phyloP scores from a whole-genome alignment of 2,888 invertebrate genomes.

The Cheiracanthium punctorium region DNA sequence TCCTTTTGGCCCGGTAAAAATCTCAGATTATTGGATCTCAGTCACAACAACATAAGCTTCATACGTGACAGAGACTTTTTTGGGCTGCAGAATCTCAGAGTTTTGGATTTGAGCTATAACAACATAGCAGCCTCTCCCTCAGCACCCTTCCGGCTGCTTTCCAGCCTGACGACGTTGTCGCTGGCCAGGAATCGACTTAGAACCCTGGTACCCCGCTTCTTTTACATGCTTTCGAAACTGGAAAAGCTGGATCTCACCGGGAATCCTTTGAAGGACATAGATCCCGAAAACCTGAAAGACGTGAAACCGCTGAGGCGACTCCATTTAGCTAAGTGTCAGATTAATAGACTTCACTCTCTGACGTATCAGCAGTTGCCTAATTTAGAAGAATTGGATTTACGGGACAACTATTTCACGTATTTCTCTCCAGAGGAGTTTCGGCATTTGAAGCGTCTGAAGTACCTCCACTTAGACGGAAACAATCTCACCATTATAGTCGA shows the following conservation, averaged over 20 bases:
- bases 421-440: slow-evolving; percentile 71
- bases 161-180: slow-evolving; percentile 82
- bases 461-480: slow-evolving; percentile 84
- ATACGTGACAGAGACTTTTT: slow-evolving; percentile 85
- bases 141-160: slow-evolving; percentile 85
- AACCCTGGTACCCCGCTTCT: slow-evolving; percentile 73
- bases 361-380: slow-evolving; percentile 85
- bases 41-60: slow-evolving; percentile 83
- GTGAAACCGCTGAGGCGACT: slow-evolving; percentile 84
- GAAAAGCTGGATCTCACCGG: slow-evolving; percentile 84
- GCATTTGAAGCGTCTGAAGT: slow-evolving; percentile 67
- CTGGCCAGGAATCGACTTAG: slow-evolving; percentile 78
- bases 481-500: slow-evolving; percentile 81
- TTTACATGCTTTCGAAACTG: slow-evolving; percentile 76
- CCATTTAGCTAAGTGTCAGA: slow-evolving; percentile 84
- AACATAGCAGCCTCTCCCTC: slow-evolving; percentile 85
- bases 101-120: slow-evolving; percentile 85
- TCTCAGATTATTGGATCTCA: slow-evolving; percentile 80
- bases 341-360: slow-evolving; percentile 83
- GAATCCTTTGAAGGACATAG: slow-evolving; percentile 84
- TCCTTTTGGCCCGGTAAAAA: slow-evolving; percentile 81
- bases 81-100: slow-evolving; percentile 84
- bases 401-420: slow-evolving; percentile 81
- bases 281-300: slow-evolving; percentile 88
- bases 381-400: slow-evolving; percentile 84